A percentile compares a stretch with the other conserved stretches of the same genome.
Evolutionary conservation across 2,797 vertebrate species (phyloP).

Genomic region (Apodemus agrarius): DNA sequence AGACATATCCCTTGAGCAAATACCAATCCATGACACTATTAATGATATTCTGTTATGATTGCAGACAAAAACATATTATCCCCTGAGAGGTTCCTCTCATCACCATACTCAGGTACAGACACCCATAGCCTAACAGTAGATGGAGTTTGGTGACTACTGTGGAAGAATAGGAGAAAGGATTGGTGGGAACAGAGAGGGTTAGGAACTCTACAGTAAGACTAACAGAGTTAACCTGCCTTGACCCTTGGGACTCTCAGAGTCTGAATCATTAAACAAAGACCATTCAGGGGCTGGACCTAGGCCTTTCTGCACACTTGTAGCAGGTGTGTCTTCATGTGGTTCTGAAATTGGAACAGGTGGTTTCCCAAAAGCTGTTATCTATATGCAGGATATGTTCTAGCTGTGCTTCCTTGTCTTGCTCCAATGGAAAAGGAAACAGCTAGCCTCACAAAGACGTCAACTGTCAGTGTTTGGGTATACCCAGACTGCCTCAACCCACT

Average conservation of each 20-base stretch:
- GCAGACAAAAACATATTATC: not conserved
- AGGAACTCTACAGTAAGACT: not conserved
- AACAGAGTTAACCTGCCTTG: not conserved
- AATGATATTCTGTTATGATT: not conserved
- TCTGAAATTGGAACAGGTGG: not conserved
- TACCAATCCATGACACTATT: not conserved
- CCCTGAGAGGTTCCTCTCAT: not conserved
- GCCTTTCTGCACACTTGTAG: not conserved
- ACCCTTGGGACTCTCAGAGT: not conserved
- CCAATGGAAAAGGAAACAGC: not conserved
- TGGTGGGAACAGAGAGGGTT: not conserved
- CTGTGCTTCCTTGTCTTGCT: not conserved
- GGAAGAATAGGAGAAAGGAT: not conserved
- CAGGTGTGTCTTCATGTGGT: not conserved
- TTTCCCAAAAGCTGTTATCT: not conserved
- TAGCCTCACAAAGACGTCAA: not conserved
- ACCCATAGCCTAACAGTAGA: not conserved
- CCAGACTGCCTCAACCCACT: not conserved
- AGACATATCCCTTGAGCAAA: not conserved
- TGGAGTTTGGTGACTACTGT: not conserved
- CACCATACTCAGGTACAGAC: not conserved
- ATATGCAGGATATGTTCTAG: not conserved
- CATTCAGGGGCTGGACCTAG: not conserved
- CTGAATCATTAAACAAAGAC: not conserved
- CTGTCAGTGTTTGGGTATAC: not conserved